Evolutionary conservation across 2,888 invertebrate species (phyloP), one percentile per base, ranked within the genome.

Genomic region (Sinopyrophorus schimmeli): DNA sequence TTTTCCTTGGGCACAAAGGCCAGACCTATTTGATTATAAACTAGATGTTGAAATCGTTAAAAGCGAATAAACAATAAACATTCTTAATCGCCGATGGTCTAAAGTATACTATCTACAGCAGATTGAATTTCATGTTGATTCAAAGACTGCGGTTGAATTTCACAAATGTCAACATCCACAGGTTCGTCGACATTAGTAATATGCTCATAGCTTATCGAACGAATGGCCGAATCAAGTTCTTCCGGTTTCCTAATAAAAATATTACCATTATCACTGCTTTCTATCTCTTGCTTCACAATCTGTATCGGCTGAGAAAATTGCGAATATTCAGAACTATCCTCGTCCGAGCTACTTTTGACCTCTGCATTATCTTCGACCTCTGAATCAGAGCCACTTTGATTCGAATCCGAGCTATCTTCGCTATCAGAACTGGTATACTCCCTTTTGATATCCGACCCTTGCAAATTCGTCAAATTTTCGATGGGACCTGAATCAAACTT

Each of bases 121-220:
- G 70, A 69, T 49, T 72, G 72, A n/a, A 74, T 67, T 53, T 73
- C 73, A 26, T 67, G 68, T 38, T 70, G 70, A 47, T 72, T 73
- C 24, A 69, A 57, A 50, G 59, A 60, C 17, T 64, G 66, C 40
- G 59, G 55, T 23, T 66, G 66, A 47, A 69, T 49, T 14, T 68
- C 67, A 39, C 65, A 62, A 20, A 62, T 59, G 24, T 64, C 59
- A 28, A 60, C 57, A 11, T 57, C 57, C 9, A 59, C 42, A 15
- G 58, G 58, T 16, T 53, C 58, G 7, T 60, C 58, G 1, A 59
- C 59, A n/a, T 58, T 53, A 7, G 58, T 55, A 11, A 59, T 48
- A 23, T 60, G 57, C 15, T 67, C 67, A 37, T 66, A 70, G 47
- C 68, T 68, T 23, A 72, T 72, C n/a, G 70, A 70, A 28, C 68